phyloP scores from a whole-genome alignment of 2,888 invertebrate species.

The Aspidiotus destructor region DNA sequence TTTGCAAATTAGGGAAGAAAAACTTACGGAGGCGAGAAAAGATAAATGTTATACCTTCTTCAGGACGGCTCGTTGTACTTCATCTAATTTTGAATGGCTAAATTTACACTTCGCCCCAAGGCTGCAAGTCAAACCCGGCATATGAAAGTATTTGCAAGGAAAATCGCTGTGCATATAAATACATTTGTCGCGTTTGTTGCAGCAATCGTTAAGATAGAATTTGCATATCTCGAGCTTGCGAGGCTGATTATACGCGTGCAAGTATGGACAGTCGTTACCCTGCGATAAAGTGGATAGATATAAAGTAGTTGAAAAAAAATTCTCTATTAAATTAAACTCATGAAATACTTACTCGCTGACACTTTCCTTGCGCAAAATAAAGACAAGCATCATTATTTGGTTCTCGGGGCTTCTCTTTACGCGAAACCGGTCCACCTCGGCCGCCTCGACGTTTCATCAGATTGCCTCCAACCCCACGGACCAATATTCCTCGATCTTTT shows the following conservation, averaged over 20 bases:
- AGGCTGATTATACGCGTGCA: slow-evolving; percentile 70
- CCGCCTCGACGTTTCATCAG: slow-evolving; percentile 5
- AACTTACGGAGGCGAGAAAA: not conserved
- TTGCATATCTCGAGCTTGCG: slow-evolving; percentile 91
- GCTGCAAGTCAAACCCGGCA: slow-evolving; percentile 69
- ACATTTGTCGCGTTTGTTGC: slow-evolving; percentile 90
- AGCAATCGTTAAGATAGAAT: slow-evolving; percentile 91
- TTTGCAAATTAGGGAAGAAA: too few species aligned
- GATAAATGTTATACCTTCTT: slow-evolving; percentile 20
- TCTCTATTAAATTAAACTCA: not conserved
- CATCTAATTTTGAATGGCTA: slow-evolving; percentile 80
- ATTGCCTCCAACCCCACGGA: not conserved
- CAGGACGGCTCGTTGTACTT: slow-evolving; percentile 56
- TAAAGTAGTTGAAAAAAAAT: not conserved
- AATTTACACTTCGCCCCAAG: slow-evolving; percentile 76
- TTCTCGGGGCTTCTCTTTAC: slow-evolving; percentile 20
- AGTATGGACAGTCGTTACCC: slow-evolving; percentile 76
- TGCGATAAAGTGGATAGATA: slow-evolving; percentile 39
- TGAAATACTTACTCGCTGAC: slow-evolving; percentile 56
- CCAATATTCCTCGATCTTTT: slow-evolving; percentile 15
- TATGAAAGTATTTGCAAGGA: slow-evolving; percentile 94
- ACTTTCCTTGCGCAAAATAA: slow-evolving; percentile 60
- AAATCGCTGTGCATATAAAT: slow-evolving; percentile 94
- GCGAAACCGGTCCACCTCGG: slow-evolving; percentile 3
- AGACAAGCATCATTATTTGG: not conserved